phyloP scores from a whole-genome alignment of 2,113 vertebrate species.

The Nothocercus nigrocapillus region DNA sequence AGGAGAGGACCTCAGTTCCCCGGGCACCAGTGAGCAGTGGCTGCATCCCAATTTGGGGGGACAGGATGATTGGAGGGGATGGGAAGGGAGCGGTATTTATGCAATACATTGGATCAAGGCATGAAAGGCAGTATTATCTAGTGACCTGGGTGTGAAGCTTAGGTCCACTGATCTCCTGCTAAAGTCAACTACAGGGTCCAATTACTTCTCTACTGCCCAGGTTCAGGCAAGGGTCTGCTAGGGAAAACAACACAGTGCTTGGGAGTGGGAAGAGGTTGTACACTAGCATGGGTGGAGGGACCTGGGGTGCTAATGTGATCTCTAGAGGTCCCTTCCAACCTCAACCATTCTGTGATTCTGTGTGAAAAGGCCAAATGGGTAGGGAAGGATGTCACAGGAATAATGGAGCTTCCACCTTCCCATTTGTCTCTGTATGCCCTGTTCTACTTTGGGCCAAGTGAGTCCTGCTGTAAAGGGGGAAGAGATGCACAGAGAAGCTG shows the following conservation, averaged over 20 bases:
- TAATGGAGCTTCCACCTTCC: neutral
- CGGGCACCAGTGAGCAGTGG: neutral
- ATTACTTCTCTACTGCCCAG: neutral
- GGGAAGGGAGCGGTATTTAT: neutral
- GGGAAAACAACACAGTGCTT: rapidly evolving
- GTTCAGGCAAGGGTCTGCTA: neutral
- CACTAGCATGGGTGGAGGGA: neutral
- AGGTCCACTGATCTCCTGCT: neutral
- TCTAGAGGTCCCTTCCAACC: too few relatives aligned
- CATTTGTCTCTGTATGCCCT: neutral
- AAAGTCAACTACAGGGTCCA: neutral
- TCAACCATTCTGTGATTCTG: too few relatives aligned
- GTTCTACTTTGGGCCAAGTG: rapidly evolving
- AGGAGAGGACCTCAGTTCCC: neutral
- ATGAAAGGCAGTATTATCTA: neutral
- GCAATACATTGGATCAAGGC: neutral
- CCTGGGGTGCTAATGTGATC: rapidly evolving
- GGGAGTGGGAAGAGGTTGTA: neutral
- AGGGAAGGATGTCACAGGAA: rapidly evolving
- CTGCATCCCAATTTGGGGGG: neutral
- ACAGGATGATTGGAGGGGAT: neutral
- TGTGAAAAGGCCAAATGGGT: neutral
- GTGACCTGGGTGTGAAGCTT: neutral
- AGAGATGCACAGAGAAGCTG: neutral
- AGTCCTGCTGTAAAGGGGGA: neutral